Base-by-base conservation (phyloP, 2,888 invertebrate genomes). In the Drosophila leonis region DNA sequence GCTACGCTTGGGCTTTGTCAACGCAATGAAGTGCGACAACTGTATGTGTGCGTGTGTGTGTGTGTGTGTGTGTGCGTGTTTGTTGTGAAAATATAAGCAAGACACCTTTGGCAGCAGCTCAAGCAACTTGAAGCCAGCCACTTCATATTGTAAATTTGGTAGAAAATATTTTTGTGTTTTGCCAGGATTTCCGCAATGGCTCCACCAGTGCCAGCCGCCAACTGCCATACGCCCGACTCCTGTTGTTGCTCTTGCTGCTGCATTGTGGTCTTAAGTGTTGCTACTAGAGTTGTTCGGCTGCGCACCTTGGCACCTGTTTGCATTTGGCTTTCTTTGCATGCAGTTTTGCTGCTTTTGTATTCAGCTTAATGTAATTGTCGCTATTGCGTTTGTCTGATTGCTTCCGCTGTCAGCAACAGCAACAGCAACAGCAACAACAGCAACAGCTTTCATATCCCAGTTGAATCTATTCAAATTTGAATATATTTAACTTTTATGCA, bases 101-200 rank as follows among this genome's bases (percentile, higher is more conserved):
- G 72, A 65, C 48, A 89, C 74, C 84, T 87, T 86, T 77, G 74
- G 80, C 80, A 80, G 65, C 67, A 66, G 49, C 69, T 64, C 52
- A 68, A 65, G 85, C 67, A 35, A 65, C 55, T 56, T 37, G 44
- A 46, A 42, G 62, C 79, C 56, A 82, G 70, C 75, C 69, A 89
- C 82, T 84, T 87, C 76, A 78, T 72, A 87, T 74, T 81, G 88
- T 81, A 87, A 82, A 87, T 89, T 84, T 73, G 72, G 72, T 84
- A 69, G 78, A 75, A 89, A 84, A 84, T 89, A 87, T 84, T 89
- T 86, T 84, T 78, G 71, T 81, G 79, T 70, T 41, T 48, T 85
- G 76, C 71, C 69, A 87, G 84, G 88, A 89, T 89, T 84, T 87
- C 88, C 82, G 82, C 73, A 27, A 63, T 72, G 57, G 61, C 49